Conservation (phyloP, 2,888 invertebrate genomes). For the Callosobruchus maculatus region DNA sequence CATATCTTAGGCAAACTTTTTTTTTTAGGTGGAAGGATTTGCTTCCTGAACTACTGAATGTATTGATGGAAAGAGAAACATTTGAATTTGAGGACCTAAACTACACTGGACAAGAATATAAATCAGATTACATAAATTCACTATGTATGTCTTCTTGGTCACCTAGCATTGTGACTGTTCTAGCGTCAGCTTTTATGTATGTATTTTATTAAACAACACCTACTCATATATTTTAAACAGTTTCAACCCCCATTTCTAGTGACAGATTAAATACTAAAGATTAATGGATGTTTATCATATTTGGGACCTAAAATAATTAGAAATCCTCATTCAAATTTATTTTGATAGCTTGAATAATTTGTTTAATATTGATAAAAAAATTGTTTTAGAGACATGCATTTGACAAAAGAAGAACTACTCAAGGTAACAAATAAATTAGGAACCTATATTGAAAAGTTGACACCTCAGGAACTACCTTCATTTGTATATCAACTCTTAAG, state of each 20-base stretch:
- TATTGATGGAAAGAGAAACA: constrained; percentile 52
- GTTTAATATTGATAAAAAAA: background rate
- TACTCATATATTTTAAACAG: too few species aligned
- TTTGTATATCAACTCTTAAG: constrained; percentile 65
- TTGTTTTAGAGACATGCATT: constrained; percentile 54
- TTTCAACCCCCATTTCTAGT: too few species aligned
- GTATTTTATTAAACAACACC: constrained; percentile 12
- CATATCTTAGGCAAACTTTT: too few species aligned
- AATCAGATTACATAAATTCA: constrained; percentile 57
- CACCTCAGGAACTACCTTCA: constrained; percentile 62
- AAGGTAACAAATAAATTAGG: constrained; percentile 62
- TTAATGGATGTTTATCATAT: too few species aligned
- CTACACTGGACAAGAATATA: constrained; percentile 59
- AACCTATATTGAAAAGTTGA: constrained; percentile 55
- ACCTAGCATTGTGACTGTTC: constrained; percentile 57
- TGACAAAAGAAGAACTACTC: constrained; percentile 58
- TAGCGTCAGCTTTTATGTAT: constrained; percentile 68
- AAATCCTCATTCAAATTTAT: background rate
- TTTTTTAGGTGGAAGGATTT: constrained; percentile 63
- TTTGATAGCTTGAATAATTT: background rate
- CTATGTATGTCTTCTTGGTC: constrained; percentile 62
- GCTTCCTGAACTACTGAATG: constrained; percentile 59
- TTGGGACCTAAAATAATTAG: too few species aligned
- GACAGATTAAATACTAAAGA: too few species aligned
- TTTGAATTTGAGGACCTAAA: constrained; percentile 58